phyloP scores from a whole-genome alignment of 2,888 invertebrate genomes.

The Agapetus fuscipes region DNA sequence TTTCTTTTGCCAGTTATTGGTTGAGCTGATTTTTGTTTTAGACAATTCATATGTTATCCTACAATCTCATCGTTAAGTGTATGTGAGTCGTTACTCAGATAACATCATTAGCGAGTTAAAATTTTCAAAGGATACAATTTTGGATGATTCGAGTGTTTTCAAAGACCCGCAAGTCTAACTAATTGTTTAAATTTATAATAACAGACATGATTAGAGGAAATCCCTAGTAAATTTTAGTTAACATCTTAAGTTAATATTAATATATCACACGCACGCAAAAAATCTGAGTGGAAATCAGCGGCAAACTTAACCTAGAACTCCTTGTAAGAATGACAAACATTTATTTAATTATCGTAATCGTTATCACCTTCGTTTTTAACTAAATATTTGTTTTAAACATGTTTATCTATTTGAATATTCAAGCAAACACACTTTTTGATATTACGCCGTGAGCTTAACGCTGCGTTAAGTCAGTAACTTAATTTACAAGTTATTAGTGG shows the following conservation, averaged over 20 bases:
- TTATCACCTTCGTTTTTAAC: conserved; percentile 7
- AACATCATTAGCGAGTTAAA: conserved; percentile 9
- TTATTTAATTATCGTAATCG: not conserved
- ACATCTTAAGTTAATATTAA: conserved; percentile 20
- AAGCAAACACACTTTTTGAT: conserved; percentile 7
- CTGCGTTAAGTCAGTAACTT: not conserved
- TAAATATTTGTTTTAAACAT: conserved; percentile 9
- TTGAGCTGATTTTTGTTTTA: no score
- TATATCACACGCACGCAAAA: conserved; percentile 22
- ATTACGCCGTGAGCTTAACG: not conserved
- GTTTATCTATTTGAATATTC: conserved; percentile 7
- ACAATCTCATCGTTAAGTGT: no score
- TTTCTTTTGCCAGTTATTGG: no score
- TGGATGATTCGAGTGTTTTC: not conserved
- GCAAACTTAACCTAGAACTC: conserved; percentile 13
- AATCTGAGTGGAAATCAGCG: conserved; percentile 19
- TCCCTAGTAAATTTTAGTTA: no score
- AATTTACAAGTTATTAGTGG: conserved; percentile 14
- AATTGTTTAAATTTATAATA: no score
- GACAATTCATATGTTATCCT: no score
- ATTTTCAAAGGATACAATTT: conserved; percentile 4
- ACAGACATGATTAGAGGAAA: no score
- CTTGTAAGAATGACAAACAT: not conserved
- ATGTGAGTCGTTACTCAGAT: no score
- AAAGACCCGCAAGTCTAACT: no score